phyloP scores from a whole-genome alignment of 2,888 invertebrate genomes.

The Nasonia oneida region DNA sequence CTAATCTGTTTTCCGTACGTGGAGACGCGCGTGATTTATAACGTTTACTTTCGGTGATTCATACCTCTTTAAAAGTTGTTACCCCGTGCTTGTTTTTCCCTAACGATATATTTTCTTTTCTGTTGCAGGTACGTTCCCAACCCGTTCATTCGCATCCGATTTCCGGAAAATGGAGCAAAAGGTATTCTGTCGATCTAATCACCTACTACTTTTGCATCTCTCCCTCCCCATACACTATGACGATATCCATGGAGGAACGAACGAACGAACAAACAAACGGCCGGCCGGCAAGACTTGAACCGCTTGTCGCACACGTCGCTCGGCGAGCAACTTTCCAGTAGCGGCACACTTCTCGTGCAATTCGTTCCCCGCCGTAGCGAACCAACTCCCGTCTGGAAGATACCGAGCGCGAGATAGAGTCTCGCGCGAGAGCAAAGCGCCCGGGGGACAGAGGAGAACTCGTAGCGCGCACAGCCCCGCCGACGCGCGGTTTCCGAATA shows the following conservation, averaged over 20 bases:
- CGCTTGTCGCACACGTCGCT: not conserved
- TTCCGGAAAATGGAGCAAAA: not conserved
- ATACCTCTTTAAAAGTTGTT: not conserved
- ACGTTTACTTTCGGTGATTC: not conserved
- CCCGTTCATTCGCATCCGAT: not conserved
- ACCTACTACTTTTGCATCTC: not conserved
- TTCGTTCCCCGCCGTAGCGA: conserved; percentile 2
- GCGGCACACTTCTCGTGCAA: not conserved
- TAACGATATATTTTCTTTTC: conserved; percentile 15
- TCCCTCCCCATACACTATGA: conserved; percentile 2
- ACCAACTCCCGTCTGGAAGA: not conserved
- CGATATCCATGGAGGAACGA: not conserved
- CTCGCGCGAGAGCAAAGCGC: not conserved
- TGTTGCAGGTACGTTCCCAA: conserved; percentile 31
- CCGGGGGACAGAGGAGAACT: not conserved
- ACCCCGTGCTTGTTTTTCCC: not conserved
- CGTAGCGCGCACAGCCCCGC: not conserved
- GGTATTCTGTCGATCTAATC: not conserved
- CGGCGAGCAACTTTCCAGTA: conserved; percentile 19
- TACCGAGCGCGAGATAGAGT: conserved; percentile 20
- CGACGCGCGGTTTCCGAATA: conserved; percentile 65
- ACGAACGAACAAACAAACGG: not conserved
- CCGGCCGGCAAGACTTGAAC: not conserved
- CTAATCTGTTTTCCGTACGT: not conserved
- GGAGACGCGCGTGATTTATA: not conserved